These are phyloP conservation scores for Dicrostonyx torquatus DNA, from an alignment of 2,797 vertebrate species.

Conservation along the genomic window DNA sequence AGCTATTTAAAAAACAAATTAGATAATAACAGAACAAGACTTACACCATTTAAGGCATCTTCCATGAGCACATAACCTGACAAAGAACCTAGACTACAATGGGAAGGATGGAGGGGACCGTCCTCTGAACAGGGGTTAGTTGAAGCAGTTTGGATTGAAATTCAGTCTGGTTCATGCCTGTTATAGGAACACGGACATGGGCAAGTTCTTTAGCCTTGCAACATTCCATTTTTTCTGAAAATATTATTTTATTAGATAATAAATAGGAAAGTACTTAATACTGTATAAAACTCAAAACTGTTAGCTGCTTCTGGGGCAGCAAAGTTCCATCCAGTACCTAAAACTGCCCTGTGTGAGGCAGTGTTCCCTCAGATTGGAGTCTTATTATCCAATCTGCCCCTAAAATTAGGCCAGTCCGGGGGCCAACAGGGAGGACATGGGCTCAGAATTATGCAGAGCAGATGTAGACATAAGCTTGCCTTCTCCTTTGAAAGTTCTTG, in stretches of 20 bases:
- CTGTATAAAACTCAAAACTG: slow-evolving; percentile 7
- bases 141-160: neutral
- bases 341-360: slow-evolving; percentile 1
- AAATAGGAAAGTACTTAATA: neutral
- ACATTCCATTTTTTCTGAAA: slow-evolving; percentile 13
- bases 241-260: slow-evolving; percentile 5
- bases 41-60: neutral
- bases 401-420: slow-evolving; percentile 56
- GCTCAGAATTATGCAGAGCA: slow-evolving; percentile 43
- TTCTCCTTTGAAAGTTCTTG: slow-evolving; percentile 58
- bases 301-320: neutral
- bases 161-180: neutral
- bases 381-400: slow-evolving; percentile 41
- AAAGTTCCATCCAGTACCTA: slow-evolving; percentile 28
- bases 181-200: neutral
- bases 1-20: slow-evolving; percentile 41
- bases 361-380: slow-evolving; percentile 12
- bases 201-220: neutral
- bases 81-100: neutral
- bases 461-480: neutral
- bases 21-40: slow-evolving; percentile 20
- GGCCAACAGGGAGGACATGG: neutral
- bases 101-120: neutral
- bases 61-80: slow-evolving; percentile 1
- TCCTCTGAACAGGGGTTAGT: neutral